Percentiles rank a stretch among this genome's conserved stretches.
Conservation (phyloP, 2,888 invertebrate species). For the Drosophila stalkeri region DNA sequence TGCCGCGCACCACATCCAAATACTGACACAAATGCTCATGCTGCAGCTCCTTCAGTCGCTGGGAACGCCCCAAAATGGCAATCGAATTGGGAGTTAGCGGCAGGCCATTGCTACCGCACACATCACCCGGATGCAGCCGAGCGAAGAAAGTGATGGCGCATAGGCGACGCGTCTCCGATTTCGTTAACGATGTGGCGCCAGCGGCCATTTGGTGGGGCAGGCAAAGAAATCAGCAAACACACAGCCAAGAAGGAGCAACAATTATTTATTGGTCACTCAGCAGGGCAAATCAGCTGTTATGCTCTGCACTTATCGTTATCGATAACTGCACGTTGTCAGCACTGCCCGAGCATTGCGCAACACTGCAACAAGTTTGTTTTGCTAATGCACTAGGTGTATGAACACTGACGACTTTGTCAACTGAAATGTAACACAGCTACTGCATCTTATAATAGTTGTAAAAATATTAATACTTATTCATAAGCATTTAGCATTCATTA, state of each 20-base stretch:
- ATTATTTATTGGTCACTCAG: constrained; percentile 49
- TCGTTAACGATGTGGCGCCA: constrained; percentile 37
- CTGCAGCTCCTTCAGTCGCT: constrained; percentile 91
- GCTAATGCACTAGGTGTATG: constrained; percentile 11
- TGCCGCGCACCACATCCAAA: constrained; percentile 95
- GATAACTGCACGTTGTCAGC: constrained; percentile 33
- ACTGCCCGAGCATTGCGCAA: constrained; percentile 34
- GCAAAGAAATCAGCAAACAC: constrained; percentile 8
- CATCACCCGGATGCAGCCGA: constrained; percentile 94
- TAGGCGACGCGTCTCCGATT: constrained; percentile 83
- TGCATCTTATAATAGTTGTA: too few relatives aligned
- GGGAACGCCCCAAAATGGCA: constrained; percentile 95
- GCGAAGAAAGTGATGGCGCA: constrained; percentile 97
- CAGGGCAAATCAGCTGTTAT: constrained; percentile 41
- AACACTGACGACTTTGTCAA: not conserved
- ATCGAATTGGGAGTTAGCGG: constrained; percentile 98
- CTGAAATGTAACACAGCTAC: not conserved
- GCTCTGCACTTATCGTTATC: constrained; percentile 16
- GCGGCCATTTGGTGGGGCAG: constrained; percentile 52
- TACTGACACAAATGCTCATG: constrained; percentile 95
- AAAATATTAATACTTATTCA: not conserved
- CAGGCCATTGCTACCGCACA: constrained; percentile 97
- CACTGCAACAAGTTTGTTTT: constrained; percentile 47
- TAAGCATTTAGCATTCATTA: not conserved
- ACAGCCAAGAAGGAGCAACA: constrained; percentile 54